Percentiles rank a stretch among this genome's conserved stretches.
These are phyloP conservation scores for Eristalis tenax DNA, from an alignment of 2,888 invertebrate genomes.

Conservation along the genomic window DNA sequence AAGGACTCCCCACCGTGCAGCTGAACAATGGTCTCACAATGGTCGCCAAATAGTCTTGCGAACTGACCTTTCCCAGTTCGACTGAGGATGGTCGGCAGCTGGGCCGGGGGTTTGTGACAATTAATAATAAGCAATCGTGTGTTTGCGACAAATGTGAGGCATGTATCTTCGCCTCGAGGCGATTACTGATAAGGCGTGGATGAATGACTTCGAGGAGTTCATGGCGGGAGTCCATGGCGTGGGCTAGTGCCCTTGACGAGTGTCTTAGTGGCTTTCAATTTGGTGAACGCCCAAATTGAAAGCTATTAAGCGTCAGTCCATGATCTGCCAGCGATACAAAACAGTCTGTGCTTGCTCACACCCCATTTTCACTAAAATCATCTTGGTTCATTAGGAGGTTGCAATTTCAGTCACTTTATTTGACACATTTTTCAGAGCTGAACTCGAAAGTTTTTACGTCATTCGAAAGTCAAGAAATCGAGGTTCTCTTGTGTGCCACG, in stretches of 20 bases:
- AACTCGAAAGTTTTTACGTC: too few relatives aligned
- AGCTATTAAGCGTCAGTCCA: too few relatives aligned
- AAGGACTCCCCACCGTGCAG: background rate
- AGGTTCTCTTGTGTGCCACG: too few relatives aligned
- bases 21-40: constrained; percentile 65
- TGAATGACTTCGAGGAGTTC: background rate
- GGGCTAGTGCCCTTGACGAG: too few relatives aligned
- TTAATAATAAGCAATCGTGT: background rate
- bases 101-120: background rate
- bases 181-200: background rate
- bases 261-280: background rate
- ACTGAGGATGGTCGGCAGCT: background rate
- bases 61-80: constrained; percentile 55
- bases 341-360: too few relatives aligned
- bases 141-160: constrained; percentile 1
- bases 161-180: background rate
- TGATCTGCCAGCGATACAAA: too few relatives aligned
- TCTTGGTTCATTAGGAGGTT: too few relatives aligned
- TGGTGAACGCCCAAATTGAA: too few relatives aligned
- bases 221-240: background rate
- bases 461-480: too few relatives aligned
- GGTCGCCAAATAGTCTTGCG: constrained; percentile 47
- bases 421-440: too few relatives aligned
- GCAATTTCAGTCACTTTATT: too few relatives aligned
- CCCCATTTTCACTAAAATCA: too few relatives aligned